Conservation (phyloP, 2,797 vertebrate genomes). For the Toxotes lorentzi region DNA sequence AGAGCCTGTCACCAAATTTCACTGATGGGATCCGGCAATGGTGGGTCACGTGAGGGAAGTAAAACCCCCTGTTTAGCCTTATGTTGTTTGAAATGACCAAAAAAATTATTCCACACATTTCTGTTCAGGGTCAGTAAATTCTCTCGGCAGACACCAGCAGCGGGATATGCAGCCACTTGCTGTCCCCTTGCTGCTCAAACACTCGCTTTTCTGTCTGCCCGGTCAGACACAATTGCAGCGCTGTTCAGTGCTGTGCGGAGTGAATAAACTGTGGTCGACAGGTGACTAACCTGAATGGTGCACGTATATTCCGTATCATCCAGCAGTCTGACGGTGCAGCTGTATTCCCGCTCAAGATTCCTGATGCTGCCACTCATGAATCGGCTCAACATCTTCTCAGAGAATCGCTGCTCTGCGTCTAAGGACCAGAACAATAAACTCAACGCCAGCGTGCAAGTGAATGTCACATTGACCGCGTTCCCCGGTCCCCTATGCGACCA, state of each 20-base stretch:
- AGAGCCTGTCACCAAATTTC: slow-evolving; percentile 35
- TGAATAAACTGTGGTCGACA: slow-evolving; percentile 57
- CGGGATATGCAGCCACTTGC: slow-evolving; percentile 51
- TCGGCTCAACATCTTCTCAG: slow-evolving; percentile 97
- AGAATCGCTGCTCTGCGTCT: slow-evolving; percentile 78
- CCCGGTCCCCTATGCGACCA: slow-evolving; percentile 67
- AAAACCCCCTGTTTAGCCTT: not conserved
- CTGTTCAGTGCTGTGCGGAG: slow-evolving; percentile 14
- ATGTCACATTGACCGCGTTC: slow-evolving; percentile 82
- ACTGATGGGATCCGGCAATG: slow-evolving; percentile 20
- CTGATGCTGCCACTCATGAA: slow-evolving; percentile 98
- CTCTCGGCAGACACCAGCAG: slow-evolving; percentile 30
- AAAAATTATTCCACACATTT: slow-evolving; percentile 19
- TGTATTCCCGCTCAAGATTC: slow-evolving; percentile 96
- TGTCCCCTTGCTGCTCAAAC: slow-evolving; percentile 32
- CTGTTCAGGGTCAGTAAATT: not conserved
- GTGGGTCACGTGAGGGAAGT: slow-evolving; percentile 18
- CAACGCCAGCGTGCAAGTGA: slow-evolving; percentile 74
- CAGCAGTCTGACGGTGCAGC: slow-evolving; percentile 97
- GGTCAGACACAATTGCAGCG: slow-evolving; percentile 61
- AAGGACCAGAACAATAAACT: slow-evolving; percentile 84
- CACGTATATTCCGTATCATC: slow-evolving; percentile 98
- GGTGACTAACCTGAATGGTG: slow-evolving; percentile 95
- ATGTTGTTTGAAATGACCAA: slow-evolving; percentile 11
- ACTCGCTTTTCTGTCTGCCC: slow-evolving; percentile 47